Percentiles rank a stretch among this genome's conserved stretches.
These are phyloP conservation scores for Sisyra nigra DNA, from an alignment of 2,888 invertebrate genomes.

Conservation along the genomic window DNA sequence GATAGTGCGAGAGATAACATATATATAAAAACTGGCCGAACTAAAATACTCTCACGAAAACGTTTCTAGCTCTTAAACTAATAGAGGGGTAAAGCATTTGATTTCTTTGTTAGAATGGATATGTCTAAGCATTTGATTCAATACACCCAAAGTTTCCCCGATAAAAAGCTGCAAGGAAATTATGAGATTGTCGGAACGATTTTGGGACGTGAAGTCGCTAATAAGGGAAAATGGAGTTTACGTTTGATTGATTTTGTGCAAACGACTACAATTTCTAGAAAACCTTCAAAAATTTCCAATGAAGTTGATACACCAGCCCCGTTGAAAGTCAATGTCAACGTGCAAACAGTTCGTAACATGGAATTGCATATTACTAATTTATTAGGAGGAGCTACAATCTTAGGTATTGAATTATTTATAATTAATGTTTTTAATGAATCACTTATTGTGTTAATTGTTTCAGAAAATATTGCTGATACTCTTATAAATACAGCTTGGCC, in stretches of 20 bases:
- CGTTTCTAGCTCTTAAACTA: too few species aligned
- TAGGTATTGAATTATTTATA: too few species aligned
- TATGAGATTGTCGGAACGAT: constrained; percentile 47
- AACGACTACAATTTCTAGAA: constrained; percentile 44
- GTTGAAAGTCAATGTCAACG: constrained; percentile 49
- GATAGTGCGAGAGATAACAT: too few species aligned
- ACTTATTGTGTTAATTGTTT: too few species aligned
- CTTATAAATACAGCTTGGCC: constrained; percentile 71
- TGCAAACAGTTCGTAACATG: constrained; percentile 60
- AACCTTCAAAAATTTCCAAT: constrained; percentile 26
- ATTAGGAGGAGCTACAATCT: constrained; percentile 32
- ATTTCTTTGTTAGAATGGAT: constrained; percentile 37
- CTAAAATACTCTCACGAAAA: too few species aligned
- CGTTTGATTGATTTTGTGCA: constrained; percentile 50
- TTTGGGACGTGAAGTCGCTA: constrained; percentile 42
- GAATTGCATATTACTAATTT: constrained; percentile 62
- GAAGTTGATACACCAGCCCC: constrained; percentile 20
- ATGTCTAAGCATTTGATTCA: constrained; percentile 45
- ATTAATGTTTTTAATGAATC: too few species aligned
- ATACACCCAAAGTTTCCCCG: constrained; percentile 70
- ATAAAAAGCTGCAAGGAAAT: constrained; percentile 53
- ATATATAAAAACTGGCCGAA: too few species aligned
- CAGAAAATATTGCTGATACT: constrained; percentile 53
- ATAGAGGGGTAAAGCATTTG: neutral
- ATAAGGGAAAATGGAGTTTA: constrained; percentile 58